Base-by-base conservation (phyloP, 2,797 vertebrate genomes). In the Labroides dimidiatus region DNA sequence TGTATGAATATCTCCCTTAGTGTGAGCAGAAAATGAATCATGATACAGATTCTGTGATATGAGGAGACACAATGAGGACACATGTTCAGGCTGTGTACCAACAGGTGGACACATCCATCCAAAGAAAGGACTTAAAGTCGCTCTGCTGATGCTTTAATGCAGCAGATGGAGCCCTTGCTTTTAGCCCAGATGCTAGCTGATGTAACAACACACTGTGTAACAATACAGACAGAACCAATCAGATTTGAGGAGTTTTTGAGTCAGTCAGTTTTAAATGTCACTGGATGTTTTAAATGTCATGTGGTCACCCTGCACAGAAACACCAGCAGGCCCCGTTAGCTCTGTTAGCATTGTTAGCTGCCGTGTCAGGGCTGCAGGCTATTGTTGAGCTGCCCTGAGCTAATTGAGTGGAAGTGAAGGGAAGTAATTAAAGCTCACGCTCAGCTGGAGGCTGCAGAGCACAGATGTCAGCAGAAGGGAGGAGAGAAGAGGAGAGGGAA, bases 391-490 rank as follows among this genome's bases (percentile, higher is more conserved):
- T 63, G 57, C 64, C 51, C 42, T 42, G 48, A 47, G 47, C 36
- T 70, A 77, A 81, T 75, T 71, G 71, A 68, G 64, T 68, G 43
- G 45, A 68, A 68, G 39, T 70, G 58, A 48, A 72, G 21, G 54
- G 59, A 45, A 37, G 80, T 81, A 85, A 87, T 86, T 86, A 85
- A 69, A 59, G 61, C 78, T 78, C 23, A 44, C 44, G 64, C 68
- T 73, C 66, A 89, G 75, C 84, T 84, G 76, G 76, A 80, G 76
- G 65, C 20, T 63, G 64, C 24, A 56, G 67, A 66, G 33, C 60
- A 61, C 76, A 82, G 59, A 78, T 82, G 77, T 75, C 65, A 76
- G 53, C 51, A 12, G 39, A 63, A 19, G 63, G 19, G 56, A 43
- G 54, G 36, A 6, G 27, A 27, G 27, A 6, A 27, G 27, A 27